Base-by-base conservation (phyloP, 2,113 vertebrate species). In the Elephantulus edwardii region DNA sequence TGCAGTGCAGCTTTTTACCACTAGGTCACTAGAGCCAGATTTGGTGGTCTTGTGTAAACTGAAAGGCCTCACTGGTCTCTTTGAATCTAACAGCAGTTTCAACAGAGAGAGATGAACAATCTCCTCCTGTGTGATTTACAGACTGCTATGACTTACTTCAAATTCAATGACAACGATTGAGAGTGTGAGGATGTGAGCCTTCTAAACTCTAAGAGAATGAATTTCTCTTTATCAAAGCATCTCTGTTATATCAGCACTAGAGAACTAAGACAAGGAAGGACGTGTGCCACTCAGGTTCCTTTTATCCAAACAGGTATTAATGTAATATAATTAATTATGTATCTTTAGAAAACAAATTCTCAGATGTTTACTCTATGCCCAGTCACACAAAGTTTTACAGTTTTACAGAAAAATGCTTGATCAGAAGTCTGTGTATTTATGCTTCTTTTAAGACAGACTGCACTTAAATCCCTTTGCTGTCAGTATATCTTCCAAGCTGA, bases 391-490 rank as follows among this genome's bases (percentile, higher is more conserved):
- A 90, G 22, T 17, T 81, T 28, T 46, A n/a, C 35, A 26, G 17
- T 74, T 82, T 79, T 71, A 75, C 6, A 84, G 22, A 83, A 50
- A 81, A 68, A 91, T 7, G 1, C 16, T 72, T 48, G 20, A n/a
- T 38, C 16, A 62, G 33, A 83, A 75, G 44, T 58, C 60, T 16
- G 14, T 60, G 50, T 24, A 91, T 9, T 3, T 42, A 58, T 88
- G 10, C 19, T 17, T 17, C 42, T 71, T 44, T 35, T 62, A 35
- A 92, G 58, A 75, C 56, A 58, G 14, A 26, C 66, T 56, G 86
- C 68, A 42, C 38, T 70, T 44, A 72, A 79, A 52, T 94, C 78
- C 66, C 74, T 87, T 86, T 77, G 78, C 82, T 75, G 82, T 85
- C 93, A 82, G 35, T 22, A 1, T 19, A 35, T 62, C 60, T 89